These are phyloP conservation scores for Nomia melanderi DNA, from an alignment of 1,140 invertebrate genomes.

Conservation along the genomic window DNA sequence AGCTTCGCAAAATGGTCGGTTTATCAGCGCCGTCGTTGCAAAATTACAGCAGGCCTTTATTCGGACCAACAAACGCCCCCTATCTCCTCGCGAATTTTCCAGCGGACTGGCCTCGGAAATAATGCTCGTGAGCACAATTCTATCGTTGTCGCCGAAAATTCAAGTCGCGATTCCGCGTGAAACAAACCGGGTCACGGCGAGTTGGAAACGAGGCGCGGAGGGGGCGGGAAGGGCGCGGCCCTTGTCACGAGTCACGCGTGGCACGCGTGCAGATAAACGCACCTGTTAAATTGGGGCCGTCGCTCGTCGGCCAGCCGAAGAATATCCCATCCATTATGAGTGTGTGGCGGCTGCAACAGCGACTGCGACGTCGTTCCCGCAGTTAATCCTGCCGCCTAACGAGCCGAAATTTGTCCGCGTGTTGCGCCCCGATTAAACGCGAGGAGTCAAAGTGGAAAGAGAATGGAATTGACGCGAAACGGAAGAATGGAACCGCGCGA, in stretches of 20 bases:
- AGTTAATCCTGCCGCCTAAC: conserved; percentile 48
- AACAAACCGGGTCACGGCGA: not conserved
- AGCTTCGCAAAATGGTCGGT: not conserved
- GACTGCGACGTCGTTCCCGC: conserved; percentile 1
- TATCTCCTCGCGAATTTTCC: not conserved
- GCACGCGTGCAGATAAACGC: conserved; percentile 49
- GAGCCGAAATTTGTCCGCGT: conserved; percentile 42
- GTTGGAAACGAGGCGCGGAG: too few relatives aligned
- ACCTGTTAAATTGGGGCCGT: conserved; percentile 54
- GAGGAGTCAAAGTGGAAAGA: not conserved
- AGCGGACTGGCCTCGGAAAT: not conserved
- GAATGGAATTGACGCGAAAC: not conserved
- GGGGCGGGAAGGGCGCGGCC: not conserved
- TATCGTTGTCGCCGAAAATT: not conserved
- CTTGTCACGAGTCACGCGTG: conserved; percentile 6
- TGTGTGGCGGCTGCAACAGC: conserved; percentile 29
- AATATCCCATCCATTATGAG: conserved; percentile 53
- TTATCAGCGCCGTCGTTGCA: not conserved
- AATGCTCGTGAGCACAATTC: not conserved
- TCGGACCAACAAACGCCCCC: not conserved
- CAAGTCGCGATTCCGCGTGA: not conserved
- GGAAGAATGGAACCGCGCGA: too few relatives aligned
- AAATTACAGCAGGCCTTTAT: not conserved
- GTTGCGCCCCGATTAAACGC: conserved; percentile 32
- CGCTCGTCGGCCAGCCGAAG: conserved; percentile 28